phyloP scores from a whole-genome alignment of 2,797 vertebrate genomes.

The Chromis chromis region DNA sequence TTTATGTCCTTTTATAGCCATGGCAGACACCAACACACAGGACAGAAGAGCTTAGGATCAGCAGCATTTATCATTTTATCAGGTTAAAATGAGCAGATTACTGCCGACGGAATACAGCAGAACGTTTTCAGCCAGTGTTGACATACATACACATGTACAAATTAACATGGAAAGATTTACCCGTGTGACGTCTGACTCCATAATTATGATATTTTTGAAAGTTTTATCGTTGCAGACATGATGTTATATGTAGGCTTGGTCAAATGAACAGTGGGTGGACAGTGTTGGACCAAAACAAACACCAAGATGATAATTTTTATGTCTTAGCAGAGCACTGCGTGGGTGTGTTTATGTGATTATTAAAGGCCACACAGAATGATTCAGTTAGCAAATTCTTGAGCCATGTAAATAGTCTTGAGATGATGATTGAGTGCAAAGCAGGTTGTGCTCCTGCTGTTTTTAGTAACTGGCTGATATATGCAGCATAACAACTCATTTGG shows the following conservation, averaged over 20 bases:
- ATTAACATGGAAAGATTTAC: constrained; percentile 4
- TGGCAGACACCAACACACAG: constrained; percentile 76
- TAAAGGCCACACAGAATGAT: constrained; percentile 54
- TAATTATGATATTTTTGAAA: constrained; percentile 13
- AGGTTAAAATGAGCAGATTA: constrained; percentile 53
- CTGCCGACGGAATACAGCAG: constrained; percentile 31
- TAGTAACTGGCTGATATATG: constrained; percentile 46
- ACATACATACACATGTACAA: neutral
- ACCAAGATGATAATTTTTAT: constrained; percentile 15
- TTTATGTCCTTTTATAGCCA: constrained; percentile 89
- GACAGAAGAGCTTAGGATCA: constrained; percentile 69
- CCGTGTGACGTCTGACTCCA: neutral
- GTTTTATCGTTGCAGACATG: neutral
- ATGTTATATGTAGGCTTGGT: neutral
- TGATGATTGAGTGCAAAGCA: constrained; percentile 25
- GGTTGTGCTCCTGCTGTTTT: constrained; percentile 47
- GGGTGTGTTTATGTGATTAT: constrained; percentile 52
- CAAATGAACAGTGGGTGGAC: constrained; percentile 16
- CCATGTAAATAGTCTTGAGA: constrained; percentile 61
- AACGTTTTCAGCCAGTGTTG: constrained; percentile 16
- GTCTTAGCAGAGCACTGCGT: constrained; percentile 13
- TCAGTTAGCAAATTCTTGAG: constrained; percentile 50
- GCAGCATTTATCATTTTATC: constrained; percentile 69
- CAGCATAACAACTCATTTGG: constrained; percentile 29
- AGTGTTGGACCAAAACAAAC: constrained; percentile 36